Percentiles rank a stretch among this genome's conserved stretches.
These are phyloP conservation scores for Harpagoxenus sublaevis DNA, from an alignment of 2,888 invertebrate genomes.

Conservation along the genomic window DNA sequence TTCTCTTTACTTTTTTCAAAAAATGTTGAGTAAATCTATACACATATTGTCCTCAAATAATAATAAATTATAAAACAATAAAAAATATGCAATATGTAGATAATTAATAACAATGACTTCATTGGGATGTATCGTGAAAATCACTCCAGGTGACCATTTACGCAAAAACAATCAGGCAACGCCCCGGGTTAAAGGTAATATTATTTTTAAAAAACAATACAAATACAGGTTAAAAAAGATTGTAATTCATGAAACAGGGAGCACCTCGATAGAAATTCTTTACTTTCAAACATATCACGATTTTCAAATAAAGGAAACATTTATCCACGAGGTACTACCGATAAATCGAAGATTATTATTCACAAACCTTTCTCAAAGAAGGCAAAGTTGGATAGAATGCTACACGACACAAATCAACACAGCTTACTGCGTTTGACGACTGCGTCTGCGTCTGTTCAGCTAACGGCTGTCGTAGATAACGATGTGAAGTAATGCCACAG, in stretches of 20 bases:
- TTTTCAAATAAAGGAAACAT: background rate
- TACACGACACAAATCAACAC: background rate
- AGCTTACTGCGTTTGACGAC: too few relatives aligned
- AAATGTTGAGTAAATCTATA: too few relatives aligned
- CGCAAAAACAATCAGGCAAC: too few relatives aligned
- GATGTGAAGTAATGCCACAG: too few relatives aligned
- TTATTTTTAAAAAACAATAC: background rate
- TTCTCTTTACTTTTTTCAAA: too few relatives aligned
- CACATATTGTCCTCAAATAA: too few relatives aligned
- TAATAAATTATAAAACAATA: too few relatives aligned
- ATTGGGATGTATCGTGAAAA: too few relatives aligned
- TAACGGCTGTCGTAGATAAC: too few relatives aligned
- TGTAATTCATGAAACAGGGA: background rate
- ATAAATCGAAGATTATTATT: background rate
- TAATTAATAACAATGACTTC: too few relatives aligned
- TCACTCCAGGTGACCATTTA: too few relatives aligned
- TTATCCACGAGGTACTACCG: background rate
- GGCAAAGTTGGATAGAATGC: background rate
- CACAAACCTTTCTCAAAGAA: constrained; percentile 16
- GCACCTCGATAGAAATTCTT: background rate
- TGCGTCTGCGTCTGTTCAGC: background rate
- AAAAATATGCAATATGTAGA: too few relatives aligned
- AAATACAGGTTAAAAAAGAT: constrained; percentile 2
- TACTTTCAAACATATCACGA: background rate
- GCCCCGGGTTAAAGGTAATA: background rate